Conservation (phyloP, 2,797 vertebrate genomes). For the Rhyacichthys aspro region DNA sequence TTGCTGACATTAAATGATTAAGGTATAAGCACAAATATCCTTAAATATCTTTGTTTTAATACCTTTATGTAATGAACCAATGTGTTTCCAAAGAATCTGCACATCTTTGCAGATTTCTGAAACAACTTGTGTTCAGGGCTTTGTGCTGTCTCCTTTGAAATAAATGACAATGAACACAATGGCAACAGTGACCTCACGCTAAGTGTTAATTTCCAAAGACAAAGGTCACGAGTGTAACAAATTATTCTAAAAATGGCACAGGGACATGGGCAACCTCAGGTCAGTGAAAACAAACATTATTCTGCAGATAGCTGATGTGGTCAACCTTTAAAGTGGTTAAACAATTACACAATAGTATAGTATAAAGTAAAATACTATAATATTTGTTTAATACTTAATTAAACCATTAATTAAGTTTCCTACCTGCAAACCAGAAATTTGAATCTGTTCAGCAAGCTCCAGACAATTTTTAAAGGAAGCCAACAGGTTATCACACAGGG, state of each 20-base stretch:
- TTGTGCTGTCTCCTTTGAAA: slow-evolving; percentile 82
- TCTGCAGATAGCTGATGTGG: not conserved
- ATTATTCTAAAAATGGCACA: not conserved
- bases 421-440: slow-evolving; percentile 81
- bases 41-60: not conserved
- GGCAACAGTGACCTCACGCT: slow-evolving; percentile 2
- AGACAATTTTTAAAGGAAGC: slow-evolving; percentile 84
- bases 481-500: slow-evolving; percentile 87
- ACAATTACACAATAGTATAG: too few relatives aligned
- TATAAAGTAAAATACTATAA: too few relatives aligned
- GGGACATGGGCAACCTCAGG: not conserved
- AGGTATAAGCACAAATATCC: not conserved
- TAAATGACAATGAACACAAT: slow-evolving; percentile 21
- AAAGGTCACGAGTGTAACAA: not conserved
- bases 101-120: slow-evolving; percentile 92
- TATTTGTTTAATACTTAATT: too few relatives aligned
- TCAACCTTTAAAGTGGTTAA: too few relatives aligned
- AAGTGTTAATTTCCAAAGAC: too few relatives aligned
- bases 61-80: slow-evolving; percentile 96
- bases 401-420: not conserved
- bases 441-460: slow-evolving; percentile 88
- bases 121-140: slow-evolving; percentile 85
- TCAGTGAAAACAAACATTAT: not conserved
- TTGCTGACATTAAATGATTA: not conserved
- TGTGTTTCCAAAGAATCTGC: slow-evolving; percentile 94